Conservation (phyloP, 2,888 invertebrate species). For the Scrobipalpa costella region DNA sequence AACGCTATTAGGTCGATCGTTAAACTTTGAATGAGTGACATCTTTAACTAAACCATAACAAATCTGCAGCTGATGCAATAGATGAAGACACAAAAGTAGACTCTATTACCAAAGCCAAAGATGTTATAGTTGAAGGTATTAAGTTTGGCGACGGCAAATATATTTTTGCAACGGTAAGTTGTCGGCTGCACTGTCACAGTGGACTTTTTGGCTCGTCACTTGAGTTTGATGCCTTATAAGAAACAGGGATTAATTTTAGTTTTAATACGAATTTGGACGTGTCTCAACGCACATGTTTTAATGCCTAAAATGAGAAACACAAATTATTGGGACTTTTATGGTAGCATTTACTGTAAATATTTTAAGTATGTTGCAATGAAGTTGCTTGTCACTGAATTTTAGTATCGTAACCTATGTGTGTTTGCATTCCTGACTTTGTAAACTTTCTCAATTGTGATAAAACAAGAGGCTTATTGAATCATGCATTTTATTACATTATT, state of each 20-base stretch:
- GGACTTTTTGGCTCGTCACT: constrained; percentile 72
- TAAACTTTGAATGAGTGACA: constrained; percentile 79
- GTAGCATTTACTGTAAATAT: constrained; percentile 28
- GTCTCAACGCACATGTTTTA: constrained; percentile 47
- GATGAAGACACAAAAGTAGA: constrained; percentile 14
- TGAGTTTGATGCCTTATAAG: constrained; percentile 71
- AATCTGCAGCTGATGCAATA: constrained; percentile 25
- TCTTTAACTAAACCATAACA: constrained; percentile 59
- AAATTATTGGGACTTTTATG: constrained; percentile 52
- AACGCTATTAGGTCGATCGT: constrained; percentile 78
- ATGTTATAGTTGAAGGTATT: neutral
- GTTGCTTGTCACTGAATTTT: neutral
- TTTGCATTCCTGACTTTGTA: neutral
- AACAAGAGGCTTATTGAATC: neutral
- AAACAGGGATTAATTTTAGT: constrained; percentile 71
- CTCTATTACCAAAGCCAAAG: neutral
- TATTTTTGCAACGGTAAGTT: constrained; percentile 58
- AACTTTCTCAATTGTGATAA: neutral
- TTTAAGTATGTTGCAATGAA: constrained; percentile 2
- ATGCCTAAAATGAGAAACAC: constrained; percentile 48
- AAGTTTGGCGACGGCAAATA: constrained; percentile 27
- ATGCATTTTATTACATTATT: constrained; percentile 2
- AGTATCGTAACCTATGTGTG: neutral
- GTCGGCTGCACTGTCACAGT: constrained; percentile 66
- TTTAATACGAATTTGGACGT: constrained; percentile 62